Evolutionary conservation across 2,113 vertebrate species (phyloP).

Genomic region (Antennarius striatus): DNA sequence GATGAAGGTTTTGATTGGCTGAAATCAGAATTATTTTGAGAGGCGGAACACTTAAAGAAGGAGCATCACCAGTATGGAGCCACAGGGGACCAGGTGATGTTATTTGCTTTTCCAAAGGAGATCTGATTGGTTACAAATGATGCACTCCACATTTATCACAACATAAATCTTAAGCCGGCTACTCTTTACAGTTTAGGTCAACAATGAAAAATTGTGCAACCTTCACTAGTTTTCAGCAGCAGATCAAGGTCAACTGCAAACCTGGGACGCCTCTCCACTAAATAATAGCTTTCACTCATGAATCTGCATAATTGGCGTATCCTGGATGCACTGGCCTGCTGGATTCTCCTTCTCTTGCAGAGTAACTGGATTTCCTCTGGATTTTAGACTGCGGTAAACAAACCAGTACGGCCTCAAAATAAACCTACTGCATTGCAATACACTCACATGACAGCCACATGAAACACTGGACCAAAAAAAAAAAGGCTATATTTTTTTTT

Average conservation of each 20-base stretch:
- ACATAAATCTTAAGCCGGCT: slow-evolving; percentile 1
- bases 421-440: slow-evolving; percentile 41
- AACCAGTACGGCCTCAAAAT: slow-evolving; percentile 15
- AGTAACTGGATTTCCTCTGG: slow-evolving; percentile 42
- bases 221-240: slow-evolving; percentile 53
- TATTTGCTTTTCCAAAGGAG: neutral
- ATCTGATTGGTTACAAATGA: slow-evolving; percentile 2
- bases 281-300: slow-evolving; percentile 57
- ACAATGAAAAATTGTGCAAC: slow-evolving; percentile 37
- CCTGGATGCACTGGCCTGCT: slow-evolving; percentile 51
- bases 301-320: slow-evolving; percentile 67
- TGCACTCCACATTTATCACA: neutral
- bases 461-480: neutral
- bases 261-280: slow-evolving; percentile 30
- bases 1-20: slow-evolving; percentile 17
- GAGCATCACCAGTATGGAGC: neutral
- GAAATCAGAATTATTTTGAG: slow-evolving; percentile 31
- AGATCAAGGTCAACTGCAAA: slow-evolving; percentile 70
- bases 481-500: neutral
- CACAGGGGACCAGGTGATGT: neutral
- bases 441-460: slow-evolving; percentile 44
- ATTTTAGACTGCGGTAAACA: slow-evolving; percentile 50
- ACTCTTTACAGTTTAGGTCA: slow-evolving; percentile 14
- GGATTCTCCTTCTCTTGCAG: slow-evolving; percentile 38
- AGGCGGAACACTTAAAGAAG: slow-evolving; percentile 10